Evolutionary conservation across 1,140 invertebrate genomes (phyloP), one percentile per base, ranked within the genome.

Genomic region (Hermatobates lingyangjiaoensis): DNA sequence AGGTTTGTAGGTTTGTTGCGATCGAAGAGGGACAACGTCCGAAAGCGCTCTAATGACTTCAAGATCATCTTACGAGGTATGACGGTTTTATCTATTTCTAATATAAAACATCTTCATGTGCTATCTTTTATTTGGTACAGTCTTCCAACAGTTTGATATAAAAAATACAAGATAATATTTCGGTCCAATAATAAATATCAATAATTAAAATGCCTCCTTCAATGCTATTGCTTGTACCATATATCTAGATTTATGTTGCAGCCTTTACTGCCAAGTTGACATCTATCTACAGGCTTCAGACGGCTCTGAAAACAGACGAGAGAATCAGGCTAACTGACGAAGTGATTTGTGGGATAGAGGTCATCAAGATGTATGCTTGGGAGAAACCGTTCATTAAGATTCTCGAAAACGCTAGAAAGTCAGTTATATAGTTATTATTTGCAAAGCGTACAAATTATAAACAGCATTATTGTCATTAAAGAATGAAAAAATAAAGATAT

Each of bases 291-390:
- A 66, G 80, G 24, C 60, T 72, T 3, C 68, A 75, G 59, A 83
- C 77, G 0, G 77, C 80, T 0, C 62, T 70, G 7, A 72, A 75
- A 56, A 87, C 83, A 0, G 84, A 87, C 61, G 76, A 83, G 61
- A 64, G 85, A 44, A 76, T 87, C 1, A 66, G 80, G 5, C 59
- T 85, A 15, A 86, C 87, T 80, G 81, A 81, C 58, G 83, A 87
- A 66, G 79, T 87, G 20, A 74, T 87, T 21, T 73, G 69, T 0
- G 77, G 75, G 0, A 76, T 77, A 48, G 74, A 76, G 59, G 79
- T 90, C 1, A 83, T 89, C 51, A 89, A 87, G 64, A 83, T 87
- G 80, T 83, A 83, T 58, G 75, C 79, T 0, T 84, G 81, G 81
- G 81, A 84, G 58, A 76, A 75, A 57, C 75, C 79, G 0, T 84